Base-by-base conservation (phyloP, 2,888 invertebrate species). In the Phortica magna region DNA sequence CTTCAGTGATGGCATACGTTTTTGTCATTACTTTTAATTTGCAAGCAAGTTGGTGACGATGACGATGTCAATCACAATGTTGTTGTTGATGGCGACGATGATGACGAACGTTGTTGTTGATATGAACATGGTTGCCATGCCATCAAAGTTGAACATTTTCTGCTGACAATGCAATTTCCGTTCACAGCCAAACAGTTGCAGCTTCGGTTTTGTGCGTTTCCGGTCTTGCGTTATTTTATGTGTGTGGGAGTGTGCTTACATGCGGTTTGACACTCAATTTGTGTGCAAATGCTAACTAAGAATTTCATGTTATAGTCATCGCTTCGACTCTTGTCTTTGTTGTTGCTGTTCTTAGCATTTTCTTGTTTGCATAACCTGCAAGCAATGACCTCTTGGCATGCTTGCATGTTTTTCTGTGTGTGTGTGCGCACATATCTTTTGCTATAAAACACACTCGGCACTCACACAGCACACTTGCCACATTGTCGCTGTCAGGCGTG, bases 1-100 rank as follows among this genome's bases (percentile, higher is more conserved):
- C 77, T 76, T 70, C 41, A 71, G 39, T 79, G 79, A 74, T 76
- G 7, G 67, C 70, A 43, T 71, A 19, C 59, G 59, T 71, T 53
- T 31, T 71, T 48, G 48, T 55, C 70, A 55, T 71, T 71, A 71
- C 31, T 55, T 55, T 48, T 53, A 71, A 53, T 71, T 71, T 55
- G 22, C 53, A 53, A 7, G 39, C 55, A 53, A 14, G 14, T 6
- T 48, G 48, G 9, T 9, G 14, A 9, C 9, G 2, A 48, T 48
- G 14, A 48, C 10, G 10, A 48, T 12, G 48, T 9, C 14, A 2
- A 48, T 48, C 48, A 31, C 2, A 31, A 31, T 31, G 31, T 31
- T 31, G 31, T 4, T 41, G n/a, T 17, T 67, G 42, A 14, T 42
- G 14, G 7, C 48, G 14, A 2, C 48, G 14, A 48, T 48, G 48